Percentiles rank a stretch among this genome's conserved stretches.
Evolutionary conservation across 2,888 invertebrate species (phyloP).

Genomic region (Blastobasis adustella): DNA sequence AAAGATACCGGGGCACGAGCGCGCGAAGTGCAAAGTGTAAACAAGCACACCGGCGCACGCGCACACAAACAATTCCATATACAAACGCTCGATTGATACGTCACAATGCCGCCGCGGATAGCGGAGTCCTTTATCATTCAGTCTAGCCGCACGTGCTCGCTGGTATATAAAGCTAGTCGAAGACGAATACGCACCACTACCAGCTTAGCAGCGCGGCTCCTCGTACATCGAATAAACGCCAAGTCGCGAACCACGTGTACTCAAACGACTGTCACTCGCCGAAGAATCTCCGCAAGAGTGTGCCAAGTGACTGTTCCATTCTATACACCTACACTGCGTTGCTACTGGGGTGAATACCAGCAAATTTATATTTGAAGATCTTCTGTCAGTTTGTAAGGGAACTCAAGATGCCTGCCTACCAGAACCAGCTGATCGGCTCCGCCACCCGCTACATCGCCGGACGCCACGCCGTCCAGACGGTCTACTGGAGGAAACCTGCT

Average conservation of each 20-base stretch:
- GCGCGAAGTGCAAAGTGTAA: slow-evolving; percentile 46
- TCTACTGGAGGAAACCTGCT: slow-evolving; percentile 80
- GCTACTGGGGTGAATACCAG: too few species aligned
- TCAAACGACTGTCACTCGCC: too few species aligned
- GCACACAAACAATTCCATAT: slow-evolving; percentile 15
- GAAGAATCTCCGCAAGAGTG: too few species aligned
- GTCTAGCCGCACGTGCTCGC: slow-evolving; percentile 36
- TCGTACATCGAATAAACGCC: too few species aligned
- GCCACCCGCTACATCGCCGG: slow-evolving; percentile 83
- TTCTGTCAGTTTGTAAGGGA: too few species aligned
- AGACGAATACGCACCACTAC: too few species aligned
- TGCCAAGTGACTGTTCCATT: too few species aligned
- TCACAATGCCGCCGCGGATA: slow-evolving; percentile 9
- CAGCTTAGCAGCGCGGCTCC: too few species aligned
- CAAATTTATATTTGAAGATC: too few species aligned
- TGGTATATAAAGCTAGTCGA: slow-evolving; percentile 28
- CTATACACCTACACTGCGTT: too few species aligned
- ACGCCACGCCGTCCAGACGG: slow-evolving; percentile 83
- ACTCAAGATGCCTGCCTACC: too few species aligned
- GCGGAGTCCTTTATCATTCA: slow-evolving; percentile 38
- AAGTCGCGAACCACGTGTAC: too few species aligned
- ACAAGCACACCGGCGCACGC: slow-evolving; percentile 17
- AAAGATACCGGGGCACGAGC: slow-evolving; percentile 35
- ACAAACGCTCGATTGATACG: slow-evolving; percentile 17
- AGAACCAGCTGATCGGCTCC: slow-evolving; percentile 75